Base-by-base conservation (phyloP, 2,888 invertebrate genomes). In the Zygothrica quintamaculata region DNA sequence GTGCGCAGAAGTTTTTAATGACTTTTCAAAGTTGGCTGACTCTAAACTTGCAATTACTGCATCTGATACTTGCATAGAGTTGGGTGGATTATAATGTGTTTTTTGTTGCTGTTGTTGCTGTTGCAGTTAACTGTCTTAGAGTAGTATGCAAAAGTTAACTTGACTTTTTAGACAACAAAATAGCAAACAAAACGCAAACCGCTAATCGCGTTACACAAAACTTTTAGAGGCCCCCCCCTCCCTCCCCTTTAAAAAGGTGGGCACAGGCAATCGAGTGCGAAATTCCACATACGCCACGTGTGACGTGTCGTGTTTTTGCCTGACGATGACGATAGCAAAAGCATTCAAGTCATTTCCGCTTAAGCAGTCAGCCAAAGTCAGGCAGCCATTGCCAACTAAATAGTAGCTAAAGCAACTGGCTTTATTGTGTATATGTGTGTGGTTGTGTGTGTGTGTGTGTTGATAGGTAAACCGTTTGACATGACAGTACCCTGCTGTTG, bases 281-380 rank as follows among this genome's bases (percentile, higher is more conserved):
- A 81, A 87, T 82, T 84, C 87, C 87, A 67, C 86, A 87, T 85
- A 75, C 75, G 67, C 84, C 85, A 56, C 62, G 69, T 84, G 77
- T 76, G 84, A 79, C 74, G 76, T 46, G 42, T 60, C 33, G 37
- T 52, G 34, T 36, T 11, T n/a, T 11, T n/a, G 47, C 44, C 15
- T 43, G 65, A 57, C 36, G 18, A 22, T 48, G 47, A 61, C 68
- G 67, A 67, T 73, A 61, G 84, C 72, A 64, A 67, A 76, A 68
- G 80, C 87, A 84, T 86, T 82, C 86, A 86, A 84, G 88, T 88
- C 78, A 87, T 87, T 87, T 87, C 87, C 88, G 87, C 74, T 87
- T 86, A 78, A 82, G 76, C 73, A 87, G 73, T 64, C 81, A 73
- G 76, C 57, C 72, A 74, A 47, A 77, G 73, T 58, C 74, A 70